Base-by-base conservation (phyloP, 2,888 invertebrate species). In the Hypercompe scribonia region DNA sequence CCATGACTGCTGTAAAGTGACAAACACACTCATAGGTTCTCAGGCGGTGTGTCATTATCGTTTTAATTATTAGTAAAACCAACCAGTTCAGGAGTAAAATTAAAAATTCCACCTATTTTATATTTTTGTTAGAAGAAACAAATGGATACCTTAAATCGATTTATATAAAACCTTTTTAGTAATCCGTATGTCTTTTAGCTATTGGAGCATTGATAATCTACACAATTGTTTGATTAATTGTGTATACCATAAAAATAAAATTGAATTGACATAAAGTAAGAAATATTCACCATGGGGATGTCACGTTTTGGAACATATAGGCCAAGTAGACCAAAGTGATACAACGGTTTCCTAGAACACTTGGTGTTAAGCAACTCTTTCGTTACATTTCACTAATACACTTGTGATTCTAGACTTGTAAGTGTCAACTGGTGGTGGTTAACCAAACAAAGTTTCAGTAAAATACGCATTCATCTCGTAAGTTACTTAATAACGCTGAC, bases 11-110 rank as follows among this genome's bases (percentile, higher is more conserved):
- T 31, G 31, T n/a, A 63, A 4, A 65, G 74, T 72, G 74, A 36
- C 31, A 72, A 61, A 28, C 5, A n/a, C 81, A 80, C 39, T 70
- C 76, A 78, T 18, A 0, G 1, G 65, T 74, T 82, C 82, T 42
- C 81, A 82, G 58, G 39, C 69, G 11, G n/a, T 7, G 33, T 78
- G 65, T 76, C 64, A 78, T 78, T 74, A 72, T 28, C 13, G 33
- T 64, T 76, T 78, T 65, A 79, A 73, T 76, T 68, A 72, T 70
- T 72, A 64, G 42, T 46, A 28, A 34, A 10, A 68, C 63, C 28
- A 15, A 31, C 61, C 50, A 28, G 21, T 39, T 18, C 28, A 31
- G 58, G 7, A 11, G 36, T 31, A 5, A 13, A 18, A 24, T 50
- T 64, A 24, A 31, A 68, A 42, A 61, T 2, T 61, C 13, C 13